These are phyloP conservation scores for Monopterus albus DNA, from an alignment of 2,113 vertebrate species.

Conservation along the genomic window DNA sequence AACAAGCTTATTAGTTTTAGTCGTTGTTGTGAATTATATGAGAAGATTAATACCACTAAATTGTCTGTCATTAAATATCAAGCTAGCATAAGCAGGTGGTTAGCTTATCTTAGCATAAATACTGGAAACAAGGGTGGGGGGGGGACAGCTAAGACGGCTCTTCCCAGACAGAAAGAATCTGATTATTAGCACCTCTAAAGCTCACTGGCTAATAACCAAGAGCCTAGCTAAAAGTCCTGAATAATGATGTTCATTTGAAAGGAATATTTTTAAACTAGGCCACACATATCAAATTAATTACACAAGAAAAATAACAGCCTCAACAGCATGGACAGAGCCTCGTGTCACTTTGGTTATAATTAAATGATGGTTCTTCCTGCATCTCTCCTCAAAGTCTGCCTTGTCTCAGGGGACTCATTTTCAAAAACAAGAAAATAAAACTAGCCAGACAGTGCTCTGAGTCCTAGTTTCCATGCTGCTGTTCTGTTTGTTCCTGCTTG, in stretches of 20 bases:
- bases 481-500: constrained; percentile 47
- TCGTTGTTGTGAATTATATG: background rate
- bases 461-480: constrained; percentile 65
- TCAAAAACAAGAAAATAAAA: constrained; percentile 48
- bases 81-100: background rate
- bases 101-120: too few species aligned
- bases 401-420: constrained; percentile 18
- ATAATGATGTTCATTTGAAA: background rate
- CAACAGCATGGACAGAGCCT: background rate
- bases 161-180: too few species aligned
- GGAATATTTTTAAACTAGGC: background rate
- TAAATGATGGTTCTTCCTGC: background rate
- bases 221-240: background rate
- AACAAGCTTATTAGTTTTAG: background rate
- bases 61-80: background rate
- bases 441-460: constrained; percentile 45
- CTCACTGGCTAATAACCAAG: too few species aligned
- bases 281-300: background rate
- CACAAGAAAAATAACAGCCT: background rate
- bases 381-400: constrained; percentile 22
- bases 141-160: too few species aligned
- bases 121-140: too few species aligned
- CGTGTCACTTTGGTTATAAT: background rate
- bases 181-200: too few species aligned
- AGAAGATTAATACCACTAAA: background rate